Percentiles rank a stretch among this genome's conserved stretches.
These are phyloP conservation scores for Notiomystis cincta DNA, from an alignment of 2,113 vertebrate species.

Conservation along the genomic window DNA sequence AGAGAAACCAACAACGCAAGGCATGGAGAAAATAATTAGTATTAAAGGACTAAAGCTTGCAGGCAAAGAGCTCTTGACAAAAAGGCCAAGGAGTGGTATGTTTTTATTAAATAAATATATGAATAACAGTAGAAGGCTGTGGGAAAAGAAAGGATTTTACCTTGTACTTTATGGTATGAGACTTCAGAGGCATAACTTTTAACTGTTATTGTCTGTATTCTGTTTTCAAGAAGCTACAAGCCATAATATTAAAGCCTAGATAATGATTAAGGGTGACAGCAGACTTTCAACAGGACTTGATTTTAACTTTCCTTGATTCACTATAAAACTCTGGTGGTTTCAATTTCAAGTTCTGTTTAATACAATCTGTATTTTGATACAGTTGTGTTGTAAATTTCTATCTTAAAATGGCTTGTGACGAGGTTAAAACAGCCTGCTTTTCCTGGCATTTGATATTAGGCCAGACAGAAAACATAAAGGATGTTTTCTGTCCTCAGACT, in stretches of 20 bases:
- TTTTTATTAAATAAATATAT: background rate
- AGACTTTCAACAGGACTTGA: background rate
- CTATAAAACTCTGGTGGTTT: background rate
- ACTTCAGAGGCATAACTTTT: background rate
- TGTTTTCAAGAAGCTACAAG: background rate
- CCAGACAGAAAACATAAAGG: background rate
- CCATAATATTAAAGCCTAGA: background rate
- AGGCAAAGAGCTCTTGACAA: slow-evolving; percentile 72
- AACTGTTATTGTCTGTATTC: background rate
- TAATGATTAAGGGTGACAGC: background rate
- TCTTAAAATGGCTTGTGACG: background rate
- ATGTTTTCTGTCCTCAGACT: background rate
- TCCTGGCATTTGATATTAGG: background rate
- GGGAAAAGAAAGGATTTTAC: background rate
- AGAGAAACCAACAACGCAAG: slow-evolving; percentile 72
- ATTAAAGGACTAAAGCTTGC: slow-evolving; percentile 72
- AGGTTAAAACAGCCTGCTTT: background rate
- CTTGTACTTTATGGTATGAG: background rate
- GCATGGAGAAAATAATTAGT: slow-evolving; percentile 74
- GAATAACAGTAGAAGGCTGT: background rate
- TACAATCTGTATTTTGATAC: background rate
- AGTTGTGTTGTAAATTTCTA: background rate
- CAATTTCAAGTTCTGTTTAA: background rate
- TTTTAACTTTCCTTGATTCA: background rate
- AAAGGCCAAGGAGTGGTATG: slow-evolving; percentile 84